Evolutionary conservation across 2,797 vertebrate genomes (phyloP).

Genomic region (Rhadinocentrus ornatus): DNA sequence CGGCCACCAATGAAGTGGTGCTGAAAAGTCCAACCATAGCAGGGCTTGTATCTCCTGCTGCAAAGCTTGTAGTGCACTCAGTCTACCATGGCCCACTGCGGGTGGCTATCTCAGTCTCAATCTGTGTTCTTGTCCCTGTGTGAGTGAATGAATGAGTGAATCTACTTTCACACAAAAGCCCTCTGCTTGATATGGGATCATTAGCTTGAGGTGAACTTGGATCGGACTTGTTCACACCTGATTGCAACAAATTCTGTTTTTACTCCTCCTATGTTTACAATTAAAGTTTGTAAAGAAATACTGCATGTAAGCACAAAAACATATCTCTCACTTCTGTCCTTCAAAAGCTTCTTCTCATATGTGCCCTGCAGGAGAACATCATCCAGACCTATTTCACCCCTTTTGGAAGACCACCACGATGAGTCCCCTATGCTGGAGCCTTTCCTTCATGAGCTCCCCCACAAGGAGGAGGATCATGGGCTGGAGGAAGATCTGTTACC

Average conservation of each 20-base stretch:
- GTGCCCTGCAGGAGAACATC: constrained; percentile 50
- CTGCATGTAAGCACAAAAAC: neutral
- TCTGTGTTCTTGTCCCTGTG: constrained; percentile 48
- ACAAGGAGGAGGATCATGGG: constrained; percentile 69
- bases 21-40: constrained; percentile 56
- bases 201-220: constrained; percentile 24
- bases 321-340: neutral
- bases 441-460: constrained; percentile 79
- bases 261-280: neutral
- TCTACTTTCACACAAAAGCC: constrained; percentile 43
- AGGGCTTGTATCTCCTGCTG: constrained; percentile 58
- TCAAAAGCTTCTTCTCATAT: constrained; percentile 7
- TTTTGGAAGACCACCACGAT: constrained; percentile 60
- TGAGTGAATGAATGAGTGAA: constrained; percentile 30
- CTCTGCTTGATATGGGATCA: constrained; percentile 26
- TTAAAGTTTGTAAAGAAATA: neutral
- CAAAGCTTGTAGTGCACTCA: constrained; percentile 65
- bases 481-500: constrained; percentile 73
- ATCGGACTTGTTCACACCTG: constrained; percentile 6
- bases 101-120: constrained; percentile 67
- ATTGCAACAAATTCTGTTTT: neutral
- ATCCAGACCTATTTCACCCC: constrained; percentile 42
- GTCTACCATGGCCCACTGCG: constrained; percentile 50
- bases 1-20: constrained; percentile 62
- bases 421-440: constrained; percentile 68